Base-by-base conservation (phyloP, 2,797 vertebrate genomes). In the Intellagama lesueurii region DNA sequence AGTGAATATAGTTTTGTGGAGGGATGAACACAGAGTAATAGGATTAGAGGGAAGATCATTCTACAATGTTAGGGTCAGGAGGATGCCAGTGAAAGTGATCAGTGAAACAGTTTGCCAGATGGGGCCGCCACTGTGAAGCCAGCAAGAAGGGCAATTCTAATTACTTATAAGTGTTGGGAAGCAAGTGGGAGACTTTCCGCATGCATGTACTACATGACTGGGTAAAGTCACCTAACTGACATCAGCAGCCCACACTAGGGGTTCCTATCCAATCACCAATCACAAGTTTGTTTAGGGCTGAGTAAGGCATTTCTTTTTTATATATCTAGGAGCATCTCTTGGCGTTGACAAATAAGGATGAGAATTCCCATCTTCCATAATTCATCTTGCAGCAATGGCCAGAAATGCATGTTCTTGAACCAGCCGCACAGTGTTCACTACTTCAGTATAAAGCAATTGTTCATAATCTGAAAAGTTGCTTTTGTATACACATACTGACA, bases 1-100 rank as follows among this genome's bases (percentile, higher is more conserved):
- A 0, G 8, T 92, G 32, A 79, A 83, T 17, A 0, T 12, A 22
- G 17, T 7, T 44, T 30, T 76, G n/a, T 56, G 26, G 32, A 85
- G 6, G 28, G 80, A 0, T 32, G 26, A 66, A 44, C 47, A 30
- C 0, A 0, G 32, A 19, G 32, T 56, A 56, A 69, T 5, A 86
- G 32, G 28, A 26, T 3, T 28, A 44, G 52, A 30, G 75, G 32
- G 32, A 81, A 60, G 22, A 12, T 1, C 1, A 56, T 32, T 8
- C 1, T 73, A 66, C 0, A 85, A 24, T 1, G 73, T 76, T 22
- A 8, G 80, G 14, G 35, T 68, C 5, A 49, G 30, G 49, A 81
- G 30, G 28, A 49, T 49, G 76, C 26, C 44, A 49, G 12, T 12
- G 47, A 52, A 49, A 14, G 11, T 79, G 28, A 28, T 7, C 22